phyloP scores from a whole-genome alignment of 2,797 vertebrate genomes.

The Phaenicophaeus curvirostris region DNA sequence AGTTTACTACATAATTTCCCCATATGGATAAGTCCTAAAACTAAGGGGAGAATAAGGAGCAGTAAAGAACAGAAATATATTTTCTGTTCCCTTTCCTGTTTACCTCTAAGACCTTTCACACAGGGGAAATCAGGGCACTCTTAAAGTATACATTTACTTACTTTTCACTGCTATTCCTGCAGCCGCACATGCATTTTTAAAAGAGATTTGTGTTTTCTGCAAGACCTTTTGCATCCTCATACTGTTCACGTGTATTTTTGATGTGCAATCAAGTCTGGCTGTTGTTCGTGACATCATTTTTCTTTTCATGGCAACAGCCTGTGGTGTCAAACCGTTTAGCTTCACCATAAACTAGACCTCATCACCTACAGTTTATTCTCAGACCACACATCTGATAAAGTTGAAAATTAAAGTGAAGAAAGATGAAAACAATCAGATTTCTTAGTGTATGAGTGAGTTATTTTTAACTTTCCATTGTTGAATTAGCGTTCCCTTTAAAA shows the following conservation, averaged over 20 bases:
- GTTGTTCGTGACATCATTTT: background rate
- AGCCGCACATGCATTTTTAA: background rate
- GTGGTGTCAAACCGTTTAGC: background rate
- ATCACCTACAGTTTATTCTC: background rate
- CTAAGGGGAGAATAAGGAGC: conserved; percentile 12
- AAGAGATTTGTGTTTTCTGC: conserved; percentile 3
- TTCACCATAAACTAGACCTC: background rate
- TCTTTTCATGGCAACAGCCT: background rate
- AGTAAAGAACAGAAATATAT: conserved; percentile 20
- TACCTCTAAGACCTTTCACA: conserved; percentile 42
- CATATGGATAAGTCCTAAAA: conserved; percentile 16
- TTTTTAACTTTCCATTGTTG: background rate
- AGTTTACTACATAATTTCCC: conserved; percentile 21
- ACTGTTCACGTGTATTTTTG: background rate
- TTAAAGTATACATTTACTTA: conserved; percentile 8
- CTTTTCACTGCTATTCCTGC: background rate
- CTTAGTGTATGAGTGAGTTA: background rate
- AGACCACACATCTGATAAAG: background rate
- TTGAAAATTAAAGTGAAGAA: background rate
- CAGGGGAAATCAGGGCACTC: conserved; percentile 24
- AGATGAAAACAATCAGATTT: background rate
- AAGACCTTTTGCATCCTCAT: background rate
- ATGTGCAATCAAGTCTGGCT: background rate
- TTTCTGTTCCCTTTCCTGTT: conserved; percentile 25
- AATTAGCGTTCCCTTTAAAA: conserved; percentile 4